Base-by-base conservation (phyloP, 2,888 invertebrate species). In the Elmis aenea region DNA sequence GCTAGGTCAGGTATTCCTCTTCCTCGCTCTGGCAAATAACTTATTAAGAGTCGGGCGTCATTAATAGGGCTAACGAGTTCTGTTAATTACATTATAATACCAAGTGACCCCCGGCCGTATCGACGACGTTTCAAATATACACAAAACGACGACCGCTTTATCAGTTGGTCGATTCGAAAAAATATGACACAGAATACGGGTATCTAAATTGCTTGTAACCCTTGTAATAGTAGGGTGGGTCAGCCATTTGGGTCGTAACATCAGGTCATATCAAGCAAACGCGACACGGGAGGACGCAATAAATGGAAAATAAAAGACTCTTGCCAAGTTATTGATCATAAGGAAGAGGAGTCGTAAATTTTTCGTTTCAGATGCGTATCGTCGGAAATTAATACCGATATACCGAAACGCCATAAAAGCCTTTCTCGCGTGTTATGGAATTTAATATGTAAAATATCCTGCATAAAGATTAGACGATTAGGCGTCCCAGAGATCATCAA, bases 261-360 rank as follows among this genome's bases (percentile, higher is more conserved):
- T 45, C 42, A 43, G 34, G 40, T 46, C 49, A 46, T 53, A 53
- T 50, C 50, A 46, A 46, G 30, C 40, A 42, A 48, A 46, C 31
- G 40, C 47, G 46, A 48, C 50, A 46, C 38, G 33, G 42, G 38
- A 48, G 47, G 36, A 49, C 41, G 39, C 50, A 43, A 50, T 53
- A 50, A 53, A 50, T 53, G 50, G 38, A 45, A 53, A 53, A 54
- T 54, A 49, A 52, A 51, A 48, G 41, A 48, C 40, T 42, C 38
- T 36, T 26, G 40, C 30, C 33, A 21, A 29, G 38, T 30, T 38
- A 41, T 37, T 41, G 33, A 29, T 29, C 28, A 33, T 37, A 41
- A 36, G 32, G 33, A 33, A 22, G 8, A 5, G 18, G 5, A 8
- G 18, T 6, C 18, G 8, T 18, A 18, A 18, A 18, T 18, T 5